Evolutionary conservation across 2,888 invertebrate species (phyloP), one percentile per base, ranked within the genome.

Genomic region (Frankliniella intonsa): DNA sequence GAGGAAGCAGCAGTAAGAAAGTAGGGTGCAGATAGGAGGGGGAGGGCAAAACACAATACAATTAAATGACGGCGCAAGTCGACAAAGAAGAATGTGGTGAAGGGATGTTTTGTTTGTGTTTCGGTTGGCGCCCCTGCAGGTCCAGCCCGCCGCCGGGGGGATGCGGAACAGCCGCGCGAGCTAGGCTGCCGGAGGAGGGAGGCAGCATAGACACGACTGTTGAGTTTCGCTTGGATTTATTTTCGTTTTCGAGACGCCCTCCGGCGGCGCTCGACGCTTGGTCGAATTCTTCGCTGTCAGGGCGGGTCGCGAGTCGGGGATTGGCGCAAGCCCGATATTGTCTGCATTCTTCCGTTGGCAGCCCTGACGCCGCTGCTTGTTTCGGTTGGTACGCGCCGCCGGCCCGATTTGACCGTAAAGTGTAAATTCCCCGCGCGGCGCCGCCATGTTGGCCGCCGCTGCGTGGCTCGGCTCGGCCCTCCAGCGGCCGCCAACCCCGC

Each of bases 61-160:
- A 69, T 69, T 69, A 69, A 69, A 69, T 22, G 69, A 69, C 69
- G 22, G 69, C 69, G 22, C 69, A 69, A 69, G 69, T 69, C 69
- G 69, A 69, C 69, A 69, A 22, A 69, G 69, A 69, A 69, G 69
- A 62, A 62, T 62, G 62, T 14, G 62, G 62, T 7, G 38, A 38
- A 38, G 62, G 19, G 62, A 17, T 62, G 62, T 62, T 62, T 62
- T n/a, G 62, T 62, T 62, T 14, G 62, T 55, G 55, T 55, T 55
- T 8, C 55, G 38, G 38, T 11, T 17, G 62, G 62, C 11, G 62
- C 62, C 7, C 55, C 62, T n/a, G 62, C 38, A 38, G 38, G 38
- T 5, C 38, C 38, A 2, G 38, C n/a, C n/a, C n/a, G n/a, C n/a
- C n/a, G 55, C 10, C 55, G 19, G 55, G 55, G 55, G 55, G 55